A percentile compares a stretch with the other conserved stretches of the same genome.
Conservation (phyloP, 53 echinoderm and acorn worm genomes). For the Apostichopus leukothele region DNA sequence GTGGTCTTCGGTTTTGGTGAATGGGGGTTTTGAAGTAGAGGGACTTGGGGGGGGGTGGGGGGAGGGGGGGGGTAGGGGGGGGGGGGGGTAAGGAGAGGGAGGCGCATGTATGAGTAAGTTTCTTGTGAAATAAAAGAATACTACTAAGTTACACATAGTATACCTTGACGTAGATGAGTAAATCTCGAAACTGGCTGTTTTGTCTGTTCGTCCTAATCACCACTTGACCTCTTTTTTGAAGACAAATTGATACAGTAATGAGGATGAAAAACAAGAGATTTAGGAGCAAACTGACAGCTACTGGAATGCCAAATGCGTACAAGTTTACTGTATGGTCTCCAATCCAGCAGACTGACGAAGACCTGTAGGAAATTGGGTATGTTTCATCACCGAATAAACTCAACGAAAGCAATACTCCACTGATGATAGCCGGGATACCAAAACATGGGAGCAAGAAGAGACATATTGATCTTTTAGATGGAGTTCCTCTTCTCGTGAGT, state of each 20-base stretch:
- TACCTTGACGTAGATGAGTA: conserved; percentile 16
- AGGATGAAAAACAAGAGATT: background rate
- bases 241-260: background rate
- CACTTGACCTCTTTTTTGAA: background rate
- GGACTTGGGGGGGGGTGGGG: no score
- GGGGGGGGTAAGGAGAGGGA: no score
- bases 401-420: background rate
- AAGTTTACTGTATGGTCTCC: background rate
- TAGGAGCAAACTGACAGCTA: background rate
- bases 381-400: background rate
- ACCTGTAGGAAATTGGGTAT: background rate
- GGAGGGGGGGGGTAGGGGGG: no score
- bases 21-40: no score
- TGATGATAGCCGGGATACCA: background rate
- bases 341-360: background rate
- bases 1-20: no score
- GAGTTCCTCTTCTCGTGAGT: background rate
- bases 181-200: background rate
- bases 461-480: background rate
- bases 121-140: no score
- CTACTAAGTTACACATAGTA: no score
- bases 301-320: conserved; percentile 11
- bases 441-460: background rate
- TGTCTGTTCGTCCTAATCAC: background rate
- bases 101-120: no score